Base-by-base conservation (phyloP, 1,140 invertebrate species). In the Drosophila micromelanica region DNA sequence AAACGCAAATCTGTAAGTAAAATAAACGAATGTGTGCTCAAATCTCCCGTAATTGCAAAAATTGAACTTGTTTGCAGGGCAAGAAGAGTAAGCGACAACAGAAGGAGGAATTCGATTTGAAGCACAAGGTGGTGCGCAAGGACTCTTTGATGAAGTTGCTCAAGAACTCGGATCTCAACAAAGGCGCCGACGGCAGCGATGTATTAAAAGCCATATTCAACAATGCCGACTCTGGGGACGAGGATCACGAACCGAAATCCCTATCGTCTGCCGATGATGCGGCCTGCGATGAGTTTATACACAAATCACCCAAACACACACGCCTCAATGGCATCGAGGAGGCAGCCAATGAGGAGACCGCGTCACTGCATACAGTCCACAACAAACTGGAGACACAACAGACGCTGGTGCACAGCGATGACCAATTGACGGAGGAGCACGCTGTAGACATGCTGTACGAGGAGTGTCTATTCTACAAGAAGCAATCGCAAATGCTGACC, bases 151-250 rank as follows among this genome's bases (percentile, higher is more conserved):
- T 90, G 43, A 91, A 87, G 13, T 86, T 76, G 87, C 54, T 92
- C 5, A 75, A 91, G 35, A 92, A 92, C 57, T 92, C 91, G 11
- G 87, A 92, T 78, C 77, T 92, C 60, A 90, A 77, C 17, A 81
- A 85, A n/a, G 89, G 78, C 15, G 90, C 80, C 42, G 87, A 76
- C 13, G 85, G 78, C 20, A 45, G 76, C 12, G 84, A 89, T 60
- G 76, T 92, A 17, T 76, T 92, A 15, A 85, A 80, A 52, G 91
- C 91, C 23, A 91, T 92, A 48, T 87, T 87, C 17, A 85, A 90
- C 57, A 72, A 76, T 52, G 56, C 56, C 13, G 80, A 81, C 52
- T 85, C 80, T 12, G 79, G 84, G 20, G 84, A 80, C 27, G 74
- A 78, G 6, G 74, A 80, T 12, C 11, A 38, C 1, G 60, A 62